Evolutionary conservation across 2,888 invertebrate genomes (phyloP).

Genomic region (Antheraea yamamai): DNA sequence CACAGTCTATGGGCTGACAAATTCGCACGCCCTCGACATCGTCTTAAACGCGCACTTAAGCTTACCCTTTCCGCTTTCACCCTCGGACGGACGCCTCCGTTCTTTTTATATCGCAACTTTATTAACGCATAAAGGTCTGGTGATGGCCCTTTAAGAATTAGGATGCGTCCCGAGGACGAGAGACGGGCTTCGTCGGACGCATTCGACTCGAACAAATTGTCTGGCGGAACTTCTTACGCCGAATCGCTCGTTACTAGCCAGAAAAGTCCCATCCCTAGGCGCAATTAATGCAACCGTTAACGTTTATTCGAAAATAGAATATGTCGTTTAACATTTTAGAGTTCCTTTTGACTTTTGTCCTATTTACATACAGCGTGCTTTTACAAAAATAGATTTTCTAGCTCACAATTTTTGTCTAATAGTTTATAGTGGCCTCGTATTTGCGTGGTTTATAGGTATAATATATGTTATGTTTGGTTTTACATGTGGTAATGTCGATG

Average conservation of each 20-base stretch:
- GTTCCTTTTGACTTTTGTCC: constrained; percentile 6
- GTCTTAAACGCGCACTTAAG: constrained; percentile 80
- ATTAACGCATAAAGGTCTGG: constrained; percentile 82
- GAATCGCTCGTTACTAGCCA: constrained; percentile 45
- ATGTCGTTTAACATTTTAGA: constrained; percentile 46
- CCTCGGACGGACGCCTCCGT: constrained; percentile 79
- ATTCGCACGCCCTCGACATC: constrained; percentile 80
- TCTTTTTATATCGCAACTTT: constrained; percentile 82
- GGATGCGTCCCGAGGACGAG: constrained; percentile 74
- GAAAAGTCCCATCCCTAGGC: constrained; percentile 57
- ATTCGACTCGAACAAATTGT: constrained; percentile 76
- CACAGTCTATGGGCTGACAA: constrained; percentile 73
- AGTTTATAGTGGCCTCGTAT: background rate
- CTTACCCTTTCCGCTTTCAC: constrained; percentile 75
- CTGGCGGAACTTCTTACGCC: constrained; percentile 63
- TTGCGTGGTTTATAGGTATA: background rate
- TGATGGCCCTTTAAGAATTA: constrained; percentile 82
- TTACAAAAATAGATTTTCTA: no score
- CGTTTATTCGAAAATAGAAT: constrained; percentile 67
- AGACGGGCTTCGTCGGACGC: constrained; percentile 39
- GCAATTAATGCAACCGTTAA: constrained; percentile 71
- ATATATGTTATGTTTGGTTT: background rate
- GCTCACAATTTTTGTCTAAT: background rate
- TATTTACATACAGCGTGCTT: no score
- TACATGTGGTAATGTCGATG: background rate